phyloP scores from a whole-genome alignment of 2,113 vertebrate species.

The Rhizomys pruinosus region DNA sequence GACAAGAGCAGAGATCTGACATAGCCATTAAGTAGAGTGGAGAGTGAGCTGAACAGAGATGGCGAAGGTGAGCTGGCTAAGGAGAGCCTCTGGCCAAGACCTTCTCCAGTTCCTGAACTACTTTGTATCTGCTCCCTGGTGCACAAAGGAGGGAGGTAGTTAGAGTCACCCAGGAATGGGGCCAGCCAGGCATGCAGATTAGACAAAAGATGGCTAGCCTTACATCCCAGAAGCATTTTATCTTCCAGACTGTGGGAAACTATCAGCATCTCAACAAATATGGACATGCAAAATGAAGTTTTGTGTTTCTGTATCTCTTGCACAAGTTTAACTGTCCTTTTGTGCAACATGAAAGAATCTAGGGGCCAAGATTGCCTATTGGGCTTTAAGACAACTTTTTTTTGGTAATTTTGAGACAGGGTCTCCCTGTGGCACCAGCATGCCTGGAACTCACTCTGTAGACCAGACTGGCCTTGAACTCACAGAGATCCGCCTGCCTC shows the following conservation, averaged over 20 bases:
- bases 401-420: too few species aligned
- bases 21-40: background rate
- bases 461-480: too few species aligned
- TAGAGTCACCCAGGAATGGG: too few species aligned
- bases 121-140: background rate
- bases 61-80: background rate
- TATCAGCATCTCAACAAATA: background rate
- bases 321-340: background rate
- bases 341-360: background rate
- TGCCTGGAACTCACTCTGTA: too few species aligned
- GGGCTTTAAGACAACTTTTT: slow-evolving; percentile 4
- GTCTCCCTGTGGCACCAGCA: too few species aligned
- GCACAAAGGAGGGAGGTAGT: background rate
- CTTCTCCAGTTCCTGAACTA: background rate
- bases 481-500: too few species aligned
- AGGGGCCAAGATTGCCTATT: background rate
- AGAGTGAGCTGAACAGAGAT: background rate
- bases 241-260: background rate
- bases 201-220: background rate
- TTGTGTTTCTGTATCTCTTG: background rate
- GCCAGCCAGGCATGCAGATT: background rate
- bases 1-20: background rate
- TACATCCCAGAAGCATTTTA: background rate
- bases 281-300: background rate
- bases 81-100: background rate